Percentiles rank a stretch among this genome's conserved stretches.
phyloP scores from a whole-genome alignment of 2,888 invertebrate species.

The Nephrotoma flavescens region DNA sequence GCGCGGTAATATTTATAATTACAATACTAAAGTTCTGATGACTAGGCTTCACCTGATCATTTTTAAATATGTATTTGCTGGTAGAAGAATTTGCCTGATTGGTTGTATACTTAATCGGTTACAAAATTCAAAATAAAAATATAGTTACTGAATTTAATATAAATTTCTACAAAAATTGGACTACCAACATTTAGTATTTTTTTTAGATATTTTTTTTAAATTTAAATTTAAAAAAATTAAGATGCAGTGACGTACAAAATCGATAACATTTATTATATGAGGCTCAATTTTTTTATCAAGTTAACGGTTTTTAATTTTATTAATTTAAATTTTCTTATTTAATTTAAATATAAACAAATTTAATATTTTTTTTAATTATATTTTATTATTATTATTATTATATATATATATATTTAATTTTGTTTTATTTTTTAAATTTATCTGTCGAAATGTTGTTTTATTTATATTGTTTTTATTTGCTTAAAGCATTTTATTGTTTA shows the following conservation, averaged over 20 bases:
- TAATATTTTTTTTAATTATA: slow-evolving; percentile 3
- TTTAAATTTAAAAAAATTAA: neutral
- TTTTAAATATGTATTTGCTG: neutral
- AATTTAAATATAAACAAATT: slow-evolving; percentile 4
- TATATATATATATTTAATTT: neutral
- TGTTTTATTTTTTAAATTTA: neutral
- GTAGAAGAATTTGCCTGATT: neutral
- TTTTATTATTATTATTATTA: neutral
- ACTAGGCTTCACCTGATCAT: neutral
- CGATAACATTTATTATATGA: slow-evolving; percentile 6
- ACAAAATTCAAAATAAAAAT: neutral
- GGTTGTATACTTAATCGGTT: neutral
- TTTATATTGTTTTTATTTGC: neutral
- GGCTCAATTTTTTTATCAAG: slow-evolving; percentile 5
- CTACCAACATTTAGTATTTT: neutral
- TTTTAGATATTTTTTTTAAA: neutral
- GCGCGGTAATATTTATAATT: neutral
- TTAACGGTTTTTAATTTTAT: slow-evolving; percentile 1
- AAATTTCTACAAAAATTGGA: neutral
- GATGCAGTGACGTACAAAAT: slow-evolving; percentile 5
- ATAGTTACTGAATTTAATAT: neutral
- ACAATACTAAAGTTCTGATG: neutral
- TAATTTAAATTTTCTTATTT: slow-evolving; percentile 2
- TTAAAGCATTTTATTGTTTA: slow-evolving; percentile 4
- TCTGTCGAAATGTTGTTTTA: neutral